Evolutionary conservation across 2,113 vertebrate genomes (phyloP).

Genomic region (Misgurnus anguillicaudatus): DNA sequence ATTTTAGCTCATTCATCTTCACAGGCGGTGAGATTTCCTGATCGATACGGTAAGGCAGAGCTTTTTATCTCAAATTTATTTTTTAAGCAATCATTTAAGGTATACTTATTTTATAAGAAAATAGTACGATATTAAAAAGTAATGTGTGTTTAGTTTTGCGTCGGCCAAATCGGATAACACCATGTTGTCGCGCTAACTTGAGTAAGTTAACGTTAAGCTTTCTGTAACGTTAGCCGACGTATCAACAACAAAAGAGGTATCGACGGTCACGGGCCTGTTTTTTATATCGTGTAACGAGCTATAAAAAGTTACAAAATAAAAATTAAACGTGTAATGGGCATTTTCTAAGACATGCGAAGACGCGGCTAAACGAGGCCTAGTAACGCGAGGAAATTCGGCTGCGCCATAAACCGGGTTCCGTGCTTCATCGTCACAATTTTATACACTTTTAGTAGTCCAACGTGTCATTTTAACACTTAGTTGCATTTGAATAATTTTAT

Average conservation of each 20-base stretch:
- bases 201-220: background rate
- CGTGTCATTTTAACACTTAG: background rate
- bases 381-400: conserved; percentile 8
- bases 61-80: too few species aligned
- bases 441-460: background rate
- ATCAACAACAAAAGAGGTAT: too few species aligned
- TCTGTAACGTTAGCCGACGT: too few species aligned
- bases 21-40: background rate
- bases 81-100: too few species aligned
- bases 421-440: background rate
- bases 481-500: background rate
- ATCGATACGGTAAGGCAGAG: conserved; percentile 9
- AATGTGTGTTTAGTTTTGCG: background rate
- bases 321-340: background rate
- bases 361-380: background rate
- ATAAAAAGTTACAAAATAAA: background rate
- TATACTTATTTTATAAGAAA: too few species aligned
- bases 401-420: conserved; percentile 13
- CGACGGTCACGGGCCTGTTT: background rate
- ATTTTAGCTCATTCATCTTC: conserved; percentile 36
- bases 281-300: background rate
- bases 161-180: background rate
- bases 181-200: background rate
- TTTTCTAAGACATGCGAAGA: background rate
- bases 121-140: background rate